These are phyloP conservation scores for Varanus komodoensis DNA, from an alignment of 2,113 vertebrate species.

Conservation along the genomic window DNA sequence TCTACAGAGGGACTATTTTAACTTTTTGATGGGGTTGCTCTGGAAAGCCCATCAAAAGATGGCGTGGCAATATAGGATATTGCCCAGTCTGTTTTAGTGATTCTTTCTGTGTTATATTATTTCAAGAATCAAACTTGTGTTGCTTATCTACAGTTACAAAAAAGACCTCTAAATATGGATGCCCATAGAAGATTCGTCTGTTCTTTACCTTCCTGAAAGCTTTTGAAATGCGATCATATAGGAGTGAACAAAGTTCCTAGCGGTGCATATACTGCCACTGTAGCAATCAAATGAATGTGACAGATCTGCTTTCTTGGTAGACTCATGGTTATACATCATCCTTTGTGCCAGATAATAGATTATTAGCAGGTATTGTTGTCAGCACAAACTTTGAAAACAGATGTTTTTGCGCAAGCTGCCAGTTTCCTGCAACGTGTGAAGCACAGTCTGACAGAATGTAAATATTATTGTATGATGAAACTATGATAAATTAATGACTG, in stretches of 20 bases:
- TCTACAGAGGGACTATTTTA: too few relatives aligned
- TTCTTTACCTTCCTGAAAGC: not conserved
- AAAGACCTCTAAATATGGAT: not conserved
- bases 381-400: constrained; percentile 14
- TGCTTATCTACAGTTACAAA: not conserved
- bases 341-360: not conserved
- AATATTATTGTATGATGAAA: constrained; percentile 49
- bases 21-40: too few relatives aligned
- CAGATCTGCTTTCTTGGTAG: rapidly evolving
- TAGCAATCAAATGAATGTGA: not conserved
- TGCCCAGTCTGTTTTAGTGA: not conserved
- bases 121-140: not conserved
- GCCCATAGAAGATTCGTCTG: not conserved
- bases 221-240: not conserved
- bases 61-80: too few relatives aligned
- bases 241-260: not conserved
- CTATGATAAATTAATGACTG: constrained; percentile 34
- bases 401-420: constrained; percentile 17
- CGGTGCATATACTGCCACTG: rapidly evolving
- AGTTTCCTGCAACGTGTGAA: constrained; percentile 20
- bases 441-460: constrained; percentile 37
- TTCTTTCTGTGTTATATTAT: not conserved
- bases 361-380: not conserved
- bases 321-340: not conserved
- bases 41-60: too few relatives aligned